Base-by-base conservation (phyloP, 2,797 vertebrate species). In the Schizopygopsis malacanthus region DNA sequence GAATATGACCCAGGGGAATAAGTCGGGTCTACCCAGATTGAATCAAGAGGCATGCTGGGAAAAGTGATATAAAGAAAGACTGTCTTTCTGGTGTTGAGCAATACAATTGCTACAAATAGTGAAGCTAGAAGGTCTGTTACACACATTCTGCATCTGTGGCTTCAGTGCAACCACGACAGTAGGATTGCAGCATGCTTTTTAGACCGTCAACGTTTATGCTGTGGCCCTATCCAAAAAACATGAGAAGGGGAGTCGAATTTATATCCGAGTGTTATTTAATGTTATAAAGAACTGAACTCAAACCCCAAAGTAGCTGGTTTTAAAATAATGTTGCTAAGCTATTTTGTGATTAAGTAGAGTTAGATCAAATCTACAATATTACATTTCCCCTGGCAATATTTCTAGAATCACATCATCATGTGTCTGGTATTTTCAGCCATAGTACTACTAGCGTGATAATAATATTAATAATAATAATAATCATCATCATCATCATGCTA, bases 1-100 rank as follows among this genome's bases (percentile, higher is more conserved):
- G 47, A 54, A 67, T 22, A 37, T 1, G 1, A 54, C 43, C 16
- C 43, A 47, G 47, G 65, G 33, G 20, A 54, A 33, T 52, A 45
- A 18, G 22, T 16, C 22, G 22, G 10, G 39, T 10, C 20, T 25
- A 50, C 18, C 47, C 47, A 81, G 47, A 65, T 56, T 69, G 13
- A 71, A 81, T 41, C 20, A 52, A 69, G 47, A 71, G 10, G 28
- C 67, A 71, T 71, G 12, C 15, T 81, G 12, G 47, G 8, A 70
- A 56, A 81, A 54, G 33, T 54, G 47, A 50, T 71, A 81, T 41
- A 39, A 81, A 81, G 20, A 81, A 69, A 81, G 11, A n/a, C 11
- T 81, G 20, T 39, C 3, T 70, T 69, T 79, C 6, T 67, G 25
- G 16, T 45, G 41, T 28, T 63, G 59, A 80, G 56, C 43, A 33